phyloP scores from a whole-genome alignment of 2,113 vertebrate species.

The Ictidomys tridecemlineatus region DNA sequence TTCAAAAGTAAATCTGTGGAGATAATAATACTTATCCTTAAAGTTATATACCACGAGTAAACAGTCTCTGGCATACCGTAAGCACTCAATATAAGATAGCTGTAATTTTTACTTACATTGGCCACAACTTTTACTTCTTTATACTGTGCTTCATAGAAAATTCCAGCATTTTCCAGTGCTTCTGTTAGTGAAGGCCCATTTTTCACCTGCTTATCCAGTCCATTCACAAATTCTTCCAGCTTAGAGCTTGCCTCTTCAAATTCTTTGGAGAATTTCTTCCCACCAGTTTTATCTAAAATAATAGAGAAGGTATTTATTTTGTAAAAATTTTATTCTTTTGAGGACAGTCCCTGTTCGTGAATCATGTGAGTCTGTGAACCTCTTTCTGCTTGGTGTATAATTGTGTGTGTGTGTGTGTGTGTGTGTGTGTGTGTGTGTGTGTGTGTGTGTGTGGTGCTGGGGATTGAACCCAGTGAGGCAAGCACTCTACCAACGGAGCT shows the following conservation, averaged over 20 bases:
- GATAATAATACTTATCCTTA: neutral
- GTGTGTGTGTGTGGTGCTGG: no score
- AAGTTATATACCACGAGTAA: neutral
- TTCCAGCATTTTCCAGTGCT: constrained; percentile 95
- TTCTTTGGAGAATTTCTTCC: constrained; percentile 98
- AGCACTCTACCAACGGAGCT: no score
- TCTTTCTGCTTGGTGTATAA: neutral
- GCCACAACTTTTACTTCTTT: constrained; percentile 99
- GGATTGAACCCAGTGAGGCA: no score
- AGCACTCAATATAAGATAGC: neutral
- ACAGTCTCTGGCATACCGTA: neutral
- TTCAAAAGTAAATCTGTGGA: neutral
- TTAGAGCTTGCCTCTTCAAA: constrained; percentile 97
- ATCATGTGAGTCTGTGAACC: neutral
- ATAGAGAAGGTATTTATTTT: constrained; percentile 46
- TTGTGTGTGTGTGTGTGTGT: no score
- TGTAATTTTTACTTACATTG: constrained; percentile 91
- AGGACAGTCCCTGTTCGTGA: neutral
- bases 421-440: no score
- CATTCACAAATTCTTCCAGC: constrained; percentile 96
- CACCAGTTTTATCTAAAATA: constrained; percentile 95
- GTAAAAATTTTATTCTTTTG: constrained; percentile 10
- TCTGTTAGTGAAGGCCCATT: constrained; percentile 93
- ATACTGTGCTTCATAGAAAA: constrained; percentile 98
- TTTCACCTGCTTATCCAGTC: constrained; percentile 95